Evolutionary conservation across 2,888 invertebrate species (phyloP).

Genomic region (Agonopterix alstromeriana): DNA sequence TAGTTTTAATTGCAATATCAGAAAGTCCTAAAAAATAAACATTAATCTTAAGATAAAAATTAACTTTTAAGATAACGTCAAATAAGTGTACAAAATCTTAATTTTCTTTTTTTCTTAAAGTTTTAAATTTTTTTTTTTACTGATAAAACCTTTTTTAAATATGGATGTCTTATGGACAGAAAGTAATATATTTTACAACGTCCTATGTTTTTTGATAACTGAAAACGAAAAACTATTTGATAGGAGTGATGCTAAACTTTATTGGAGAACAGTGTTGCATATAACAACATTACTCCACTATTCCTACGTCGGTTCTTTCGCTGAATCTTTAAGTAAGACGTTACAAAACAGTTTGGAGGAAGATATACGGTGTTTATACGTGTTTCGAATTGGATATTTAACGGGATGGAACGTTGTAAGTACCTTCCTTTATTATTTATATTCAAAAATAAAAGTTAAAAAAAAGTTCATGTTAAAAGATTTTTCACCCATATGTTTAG

Average conservation of each 20-base stretch:
- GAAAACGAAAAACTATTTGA: conserved; percentile 63
- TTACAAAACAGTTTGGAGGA: conserved; percentile 19
- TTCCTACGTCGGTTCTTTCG: conserved; percentile 28
- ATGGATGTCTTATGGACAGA: conserved; percentile 48
- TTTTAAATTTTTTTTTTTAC: no score
- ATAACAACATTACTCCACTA: conserved; percentile 39
- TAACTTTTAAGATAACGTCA: no score
- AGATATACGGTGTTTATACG: conserved; percentile 36
- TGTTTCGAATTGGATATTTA: conserved; percentile 33
- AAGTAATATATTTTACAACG: conserved; percentile 52
- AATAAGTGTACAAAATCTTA: no score
- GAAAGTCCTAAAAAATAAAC: no score
- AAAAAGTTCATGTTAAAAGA: no score
- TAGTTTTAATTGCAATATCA: no score
- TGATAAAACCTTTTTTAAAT: no score
- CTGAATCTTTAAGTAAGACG: conserved; percentile 18
- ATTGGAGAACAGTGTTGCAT: conserved; percentile 57
- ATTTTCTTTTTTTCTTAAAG: no score
- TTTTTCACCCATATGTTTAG: no score
- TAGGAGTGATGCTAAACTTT: conserved; percentile 46
- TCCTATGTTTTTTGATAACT: conserved; percentile 56
- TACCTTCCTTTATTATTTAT: conserved; percentile 15
- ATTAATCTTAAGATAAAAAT: no score
- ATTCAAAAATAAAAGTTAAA: no score
- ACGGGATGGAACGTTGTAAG: conserved; percentile 68